Conservation (phyloP, 2,888 invertebrate species). For the Seladonia tumulorum region DNA sequence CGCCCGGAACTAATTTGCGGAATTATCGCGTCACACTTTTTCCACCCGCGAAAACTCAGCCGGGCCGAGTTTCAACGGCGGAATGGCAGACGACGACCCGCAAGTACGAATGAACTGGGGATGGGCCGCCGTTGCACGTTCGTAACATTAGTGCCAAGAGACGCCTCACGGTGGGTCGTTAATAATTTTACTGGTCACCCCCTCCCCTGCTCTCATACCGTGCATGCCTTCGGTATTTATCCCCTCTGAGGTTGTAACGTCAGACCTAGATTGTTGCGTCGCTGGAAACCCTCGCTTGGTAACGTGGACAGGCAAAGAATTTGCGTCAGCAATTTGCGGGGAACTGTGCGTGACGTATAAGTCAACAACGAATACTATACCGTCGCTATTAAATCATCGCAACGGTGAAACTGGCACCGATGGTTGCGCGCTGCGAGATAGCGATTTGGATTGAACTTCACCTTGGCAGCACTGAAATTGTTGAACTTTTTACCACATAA, state of each 20-base stretch:
- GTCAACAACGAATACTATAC: not conserved
- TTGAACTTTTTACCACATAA: no score
- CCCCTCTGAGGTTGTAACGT: constrained; percentile 54
- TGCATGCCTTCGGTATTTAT: constrained; percentile 56
- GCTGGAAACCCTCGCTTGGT: not conserved
- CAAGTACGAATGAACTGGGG: constrained; percentile 28
- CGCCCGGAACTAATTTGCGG: constrained; percentile 44
- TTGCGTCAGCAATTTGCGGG: not conserved
- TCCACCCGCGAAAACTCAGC: constrained; percentile 29
- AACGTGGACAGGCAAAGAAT: constrained; percentile 28
- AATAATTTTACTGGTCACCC: constrained; percentile 73
- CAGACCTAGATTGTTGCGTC: constrained; percentile 30
- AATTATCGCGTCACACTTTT: constrained; percentile 57
- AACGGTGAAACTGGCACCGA: not conserved
- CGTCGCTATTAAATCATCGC: not conserved
- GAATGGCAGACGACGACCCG: constrained; percentile 1
- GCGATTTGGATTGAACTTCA: no score
- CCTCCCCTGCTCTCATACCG: constrained; percentile 38
- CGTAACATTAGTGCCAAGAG: constrained; percentile 75
- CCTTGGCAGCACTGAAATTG: no score
- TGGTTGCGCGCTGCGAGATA: not conserved
- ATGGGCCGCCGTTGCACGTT: constrained; percentile 68
- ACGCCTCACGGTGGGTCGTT: constrained; percentile 75
- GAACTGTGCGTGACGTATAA: not conserved
- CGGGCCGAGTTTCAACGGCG: constrained; percentile 34